phyloP scores from a whole-genome alignment of 2,113 vertebrate genomes.

The Daubentonia madagascariensis region DNA sequence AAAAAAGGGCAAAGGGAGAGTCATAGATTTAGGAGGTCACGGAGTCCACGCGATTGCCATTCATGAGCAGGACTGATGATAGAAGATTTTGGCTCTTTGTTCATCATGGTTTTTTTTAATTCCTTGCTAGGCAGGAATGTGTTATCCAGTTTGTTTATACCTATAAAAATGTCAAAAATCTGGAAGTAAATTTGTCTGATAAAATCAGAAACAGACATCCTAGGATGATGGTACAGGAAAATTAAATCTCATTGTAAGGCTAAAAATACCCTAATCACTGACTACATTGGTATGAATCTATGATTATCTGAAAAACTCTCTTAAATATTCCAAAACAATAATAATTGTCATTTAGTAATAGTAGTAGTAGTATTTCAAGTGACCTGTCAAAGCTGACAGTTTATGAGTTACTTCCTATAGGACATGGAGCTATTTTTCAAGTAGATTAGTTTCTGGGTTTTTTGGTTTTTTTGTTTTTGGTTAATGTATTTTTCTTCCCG shows the following conservation, averaged over 20 bases:
- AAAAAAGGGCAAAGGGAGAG: not conserved
- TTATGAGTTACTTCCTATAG: constrained; percentile 7
- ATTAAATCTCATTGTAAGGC: not conserved
- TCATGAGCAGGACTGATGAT: not conserved
- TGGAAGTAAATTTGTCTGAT: not conserved
- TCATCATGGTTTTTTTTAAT: not conserved
- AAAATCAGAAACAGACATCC: not conserved
- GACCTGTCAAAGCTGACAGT: not conserved
- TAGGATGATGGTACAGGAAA: not conserved
- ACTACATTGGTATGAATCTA: not conserved
- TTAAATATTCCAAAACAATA: not conserved
- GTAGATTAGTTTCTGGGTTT: not conserved
- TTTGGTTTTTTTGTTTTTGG: not conserved
- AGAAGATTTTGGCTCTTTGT: not conserved
- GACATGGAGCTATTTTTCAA: not conserved
- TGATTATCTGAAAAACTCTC: not conserved
- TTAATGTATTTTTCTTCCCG: not conserved
- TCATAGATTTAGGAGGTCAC: not conserved
- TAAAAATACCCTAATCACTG: not conserved
- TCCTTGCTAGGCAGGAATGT: not conserved
- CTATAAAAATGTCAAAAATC: not conserved
- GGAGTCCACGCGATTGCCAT: not conserved
- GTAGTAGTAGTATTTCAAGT: not conserved
- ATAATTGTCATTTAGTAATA: not conserved
- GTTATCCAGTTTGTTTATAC: not conserved